A percentile compares a stretch with the other conserved stretches of the same genome.
Conservation (phyloP, 37 sponge, comb jelly and placozoan species). For the Aphrocallistes beatrix region DNA sequence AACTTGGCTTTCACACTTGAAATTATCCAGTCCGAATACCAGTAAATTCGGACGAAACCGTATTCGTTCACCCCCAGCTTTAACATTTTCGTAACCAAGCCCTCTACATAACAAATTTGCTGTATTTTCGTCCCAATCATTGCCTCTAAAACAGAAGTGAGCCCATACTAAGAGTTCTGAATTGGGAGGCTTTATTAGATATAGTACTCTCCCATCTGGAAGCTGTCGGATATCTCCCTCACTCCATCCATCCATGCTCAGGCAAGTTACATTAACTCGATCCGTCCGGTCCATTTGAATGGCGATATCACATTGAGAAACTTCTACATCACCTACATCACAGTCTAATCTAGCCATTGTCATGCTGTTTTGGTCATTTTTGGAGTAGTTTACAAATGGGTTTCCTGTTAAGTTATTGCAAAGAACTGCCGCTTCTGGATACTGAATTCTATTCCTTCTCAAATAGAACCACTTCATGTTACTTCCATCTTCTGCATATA, state of each 20-base stretch:
- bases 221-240: background rate
- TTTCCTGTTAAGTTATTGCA: background rate
- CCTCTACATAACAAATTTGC: background rate
- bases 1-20: too few species aligned
- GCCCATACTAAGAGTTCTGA: background rate
- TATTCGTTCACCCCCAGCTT: too few species aligned
- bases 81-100: too few species aligned
- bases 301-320: background rate
- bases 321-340: background rate
- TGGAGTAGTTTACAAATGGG: background rate
- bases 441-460: background rate
- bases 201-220: background rate
- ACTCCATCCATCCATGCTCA: background rate
- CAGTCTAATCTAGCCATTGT: background rate
- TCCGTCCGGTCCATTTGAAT: background rate
- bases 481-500: background rate
- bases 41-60: too few species aligned
- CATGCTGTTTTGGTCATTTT: background rate
- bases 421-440: background rate
- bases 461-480: background rate
- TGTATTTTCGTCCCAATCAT: background rate
- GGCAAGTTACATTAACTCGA: background rate
- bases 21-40: too few species aligned
- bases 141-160: background rate
- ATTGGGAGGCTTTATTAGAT: background rate